Percentiles rank a stretch among this genome's conserved stretches.
These are phyloP conservation scores for Yponomeuta cagnagella DNA, from an alignment of 2,888 invertebrate genomes.

Conservation along the genomic window DNA sequence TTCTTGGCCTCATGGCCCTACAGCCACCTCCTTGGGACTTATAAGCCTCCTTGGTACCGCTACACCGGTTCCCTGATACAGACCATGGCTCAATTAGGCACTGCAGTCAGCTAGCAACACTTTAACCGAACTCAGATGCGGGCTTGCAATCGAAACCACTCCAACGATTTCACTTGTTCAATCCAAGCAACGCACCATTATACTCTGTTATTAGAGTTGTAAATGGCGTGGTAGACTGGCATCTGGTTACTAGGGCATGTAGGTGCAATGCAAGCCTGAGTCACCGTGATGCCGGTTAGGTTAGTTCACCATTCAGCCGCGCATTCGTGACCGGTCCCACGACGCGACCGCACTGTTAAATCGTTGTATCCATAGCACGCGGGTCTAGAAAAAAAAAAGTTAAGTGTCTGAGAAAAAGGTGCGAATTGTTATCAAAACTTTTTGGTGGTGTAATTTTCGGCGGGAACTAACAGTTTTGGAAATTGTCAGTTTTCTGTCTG, in stretches of 20 bases:
- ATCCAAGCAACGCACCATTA: not conserved
- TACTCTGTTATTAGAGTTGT: not conserved
- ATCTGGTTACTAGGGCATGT: constrained; percentile 40
- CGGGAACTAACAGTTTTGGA: constrained; percentile 28
- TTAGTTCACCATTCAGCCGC: constrained; percentile 28
- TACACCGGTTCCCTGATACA: too few relatives aligned
- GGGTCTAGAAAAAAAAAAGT: not conserved
- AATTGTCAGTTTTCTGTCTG: not conserved
- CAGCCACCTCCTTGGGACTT: too few relatives aligned
- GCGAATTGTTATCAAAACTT: not conserved
- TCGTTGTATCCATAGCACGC: not conserved
- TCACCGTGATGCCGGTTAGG: constrained; percentile 33
- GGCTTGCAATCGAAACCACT: constrained; percentile 25
- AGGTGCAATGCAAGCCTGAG: constrained; percentile 58
- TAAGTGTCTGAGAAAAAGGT: not conserved
- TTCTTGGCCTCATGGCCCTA: too few relatives aligned
- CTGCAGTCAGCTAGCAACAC: constrained; percentile 29
- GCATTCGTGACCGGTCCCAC: constrained; percentile 12
- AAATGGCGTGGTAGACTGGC: not conserved
- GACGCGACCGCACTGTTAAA: constrained; percentile 13
- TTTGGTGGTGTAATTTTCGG: constrained; percentile 16
- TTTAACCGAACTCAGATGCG: constrained; percentile 39
- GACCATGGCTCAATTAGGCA: too few relatives aligned
- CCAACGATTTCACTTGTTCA: not conserved
- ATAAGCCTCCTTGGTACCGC: too few relatives aligned